Base-by-base conservation (phyloP, 2,113 vertebrate genomes). In the Nipponia nippon region DNA sequence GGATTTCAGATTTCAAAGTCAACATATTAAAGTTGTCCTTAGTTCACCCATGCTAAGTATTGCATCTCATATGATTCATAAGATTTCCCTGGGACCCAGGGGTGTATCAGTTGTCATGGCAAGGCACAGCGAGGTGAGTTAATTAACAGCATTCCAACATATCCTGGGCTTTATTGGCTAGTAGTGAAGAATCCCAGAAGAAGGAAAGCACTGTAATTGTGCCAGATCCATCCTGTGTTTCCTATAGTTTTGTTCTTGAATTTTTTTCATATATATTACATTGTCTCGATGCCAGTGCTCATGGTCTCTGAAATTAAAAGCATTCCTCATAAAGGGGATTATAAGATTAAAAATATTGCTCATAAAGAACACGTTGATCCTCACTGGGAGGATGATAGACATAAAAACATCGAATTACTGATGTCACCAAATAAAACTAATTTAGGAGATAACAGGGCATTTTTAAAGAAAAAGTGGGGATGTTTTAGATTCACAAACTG, bases 401-500 rank as follows among this genome's bases (percentile, higher is more conserved):
- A 8, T 87, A 91, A 96, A 96, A 90, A 30, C 67, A 93, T 95
- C 86, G 79, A 50, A 88, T 96, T 89, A 88, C 44, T 63, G 49
- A 87, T 93, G 69, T 77, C 94, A 93, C 90, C 40, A 95, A 90
- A 93, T 96, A 90, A 97, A 97, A 96, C 36, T 85, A 62, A 91
- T 94, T 97, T 91, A 83, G 69, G 75, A 95, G 78, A 93, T 89
- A 95, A 52, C 53, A 75, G 83, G 38, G 40, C 36, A 42, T 91
- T 96, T 97, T 83, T 80, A 73, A 87, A 91, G 61, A 94, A 96
- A 83, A 84, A 56, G 20, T 49, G 72, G 63, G 65, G 83, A 77
- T 67, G 56, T 89, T 71, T 91, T 93, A 92, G 85, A 94, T 93
- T 76, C 81, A 95, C 90, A 97, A 94, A 98, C 97, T 94, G 94